Conservation (phyloP, 2,888 invertebrate genomes). For the Monopis laevigella region DNA sequence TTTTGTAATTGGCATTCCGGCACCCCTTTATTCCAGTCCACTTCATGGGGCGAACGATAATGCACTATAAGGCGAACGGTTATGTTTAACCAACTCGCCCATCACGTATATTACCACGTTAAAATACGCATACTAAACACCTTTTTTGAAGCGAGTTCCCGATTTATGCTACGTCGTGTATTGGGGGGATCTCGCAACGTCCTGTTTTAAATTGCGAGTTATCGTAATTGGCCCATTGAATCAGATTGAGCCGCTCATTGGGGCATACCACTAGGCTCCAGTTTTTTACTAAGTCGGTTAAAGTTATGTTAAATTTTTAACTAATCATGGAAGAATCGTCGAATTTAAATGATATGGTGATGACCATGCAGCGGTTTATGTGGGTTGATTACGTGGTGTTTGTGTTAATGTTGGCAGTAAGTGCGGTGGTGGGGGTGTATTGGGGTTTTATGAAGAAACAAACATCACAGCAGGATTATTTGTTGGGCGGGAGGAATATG, state of each 20-base stretch:
- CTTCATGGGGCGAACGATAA: too few species aligned
- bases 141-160: conserved; percentile 43
- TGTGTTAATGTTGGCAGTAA: conserved; percentile 76
- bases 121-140: too few species aligned
- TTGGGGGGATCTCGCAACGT: conserved; percentile 63
- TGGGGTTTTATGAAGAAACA: conserved; percentile 79
- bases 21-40: too few species aligned
- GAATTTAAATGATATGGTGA: conserved; percentile 56
- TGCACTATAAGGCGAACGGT: too few species aligned
- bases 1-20: too few species aligned
- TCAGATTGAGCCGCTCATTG: conserved; percentile 39
- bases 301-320: conserved; percentile 21
- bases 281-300: too few species aligned
- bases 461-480: conserved; percentile 73
- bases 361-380: conserved; percentile 71
- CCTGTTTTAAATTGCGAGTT: conserved; percentile 66
- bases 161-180: conserved; percentile 31
- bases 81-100: too few species aligned
- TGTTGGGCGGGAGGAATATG: conserved; percentile 86
- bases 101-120: too few species aligned
- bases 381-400: conserved; percentile 84
- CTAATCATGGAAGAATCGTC: conserved; percentile 24
- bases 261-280: neutral
- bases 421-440: conserved; percentile 83
- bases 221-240: conserved; percentile 66